Base-by-base conservation (phyloP, 2,888 invertebrate species). In the Cantharis lateralis region DNA sequence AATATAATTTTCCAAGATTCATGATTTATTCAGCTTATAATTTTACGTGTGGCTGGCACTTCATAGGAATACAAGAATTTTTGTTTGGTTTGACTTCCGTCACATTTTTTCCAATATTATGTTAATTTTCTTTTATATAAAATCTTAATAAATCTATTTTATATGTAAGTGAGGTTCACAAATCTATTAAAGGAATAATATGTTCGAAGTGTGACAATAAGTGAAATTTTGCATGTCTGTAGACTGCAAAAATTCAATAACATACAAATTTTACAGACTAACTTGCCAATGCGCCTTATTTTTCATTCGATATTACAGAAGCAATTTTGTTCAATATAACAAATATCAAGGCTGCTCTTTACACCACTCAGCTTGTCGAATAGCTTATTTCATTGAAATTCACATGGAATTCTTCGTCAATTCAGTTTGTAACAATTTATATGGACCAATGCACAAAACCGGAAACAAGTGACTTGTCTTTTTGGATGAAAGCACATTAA, bases 381-480 rank as follows among this genome's bases (percentile, higher is more conserved):
- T 75, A 64, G 71, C 71, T 75, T 75, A 75, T 75, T 75, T 75
- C 75, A 75, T 75, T 75, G 75, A 75, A 75, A 71, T 75, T 75
- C 71, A 64, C 75, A 70, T 68, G 66, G 68, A 68, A 69, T 74
- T 74, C 74, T 69, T 73, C 74, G 74, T 70, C 74, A 75, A 64
- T 71, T 75, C 66, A 70, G 75, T 66, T 71, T 75, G 75, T 75
- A 71, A 48, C 71, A 75, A 75, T 75, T 68, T 75, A 70, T 70
- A 64, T 63, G 70, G 70, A 13, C 32, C 64, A 62, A 26, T 62
- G 68, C 48, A 69, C 13, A 66, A 64, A 66, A 66, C 24, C 20
- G n/a, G 24, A 66, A 20, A 20, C 13, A 11, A 66, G 20, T 20
- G 15, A 66, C 15, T 24, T 28, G 16, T 62, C 16, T 11, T 69